Evolutionary conservation across 30 jellyfish, hydroid and myxozoan genomes (phyloP), one percentile per base, ranked within the genome.

Genomic region (Hydractinia echinata): DNA sequence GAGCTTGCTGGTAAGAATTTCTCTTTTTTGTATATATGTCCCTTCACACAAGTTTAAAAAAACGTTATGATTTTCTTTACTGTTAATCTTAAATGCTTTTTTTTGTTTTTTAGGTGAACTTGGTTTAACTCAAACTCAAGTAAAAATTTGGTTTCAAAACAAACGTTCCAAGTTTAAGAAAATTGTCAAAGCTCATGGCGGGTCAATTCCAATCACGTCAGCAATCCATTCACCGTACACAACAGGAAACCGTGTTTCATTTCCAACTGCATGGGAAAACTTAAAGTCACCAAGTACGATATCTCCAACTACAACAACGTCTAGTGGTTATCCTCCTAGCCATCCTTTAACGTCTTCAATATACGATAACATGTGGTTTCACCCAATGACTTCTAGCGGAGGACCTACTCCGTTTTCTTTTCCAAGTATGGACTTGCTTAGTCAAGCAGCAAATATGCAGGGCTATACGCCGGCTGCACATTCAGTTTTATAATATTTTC

Each of bases 81-180:
- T 2, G 44, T 13, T 64, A 64, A 64, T 6, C 19, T 64, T 6
- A n/a, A 7, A 7, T 13, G 10, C n/a, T 13, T 71, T 50, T 5
- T 20, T 71, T 71, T 71, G 18, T 30, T 71, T 0, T 1, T 13
- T 21, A 71, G 66, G 91, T 0, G 76, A 72, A 53, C 85, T 91
- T 39, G 95, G 95, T 19, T 86, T 91, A 14, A 81, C 89, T 4
- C 97, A 91, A 67, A 85, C 95, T 73, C 97, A 91, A 67, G 89
- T 91, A 61, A 91, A 91, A 61, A 91, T 91, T 10, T 91, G 97
- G 97, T 91, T 91, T 62, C 97, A 91, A 64, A 91, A 91, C 84
- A 91, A 86, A 66, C 77, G 97, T 54, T 91, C 97, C 30, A 91
- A 91, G 72, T 79, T 86, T n/a, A 91, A 91, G 80, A 91, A 91